phyloP scores from a whole-genome alignment of 2,113 vertebrate genomes.

The Zosterops hypoxanthus region DNA sequence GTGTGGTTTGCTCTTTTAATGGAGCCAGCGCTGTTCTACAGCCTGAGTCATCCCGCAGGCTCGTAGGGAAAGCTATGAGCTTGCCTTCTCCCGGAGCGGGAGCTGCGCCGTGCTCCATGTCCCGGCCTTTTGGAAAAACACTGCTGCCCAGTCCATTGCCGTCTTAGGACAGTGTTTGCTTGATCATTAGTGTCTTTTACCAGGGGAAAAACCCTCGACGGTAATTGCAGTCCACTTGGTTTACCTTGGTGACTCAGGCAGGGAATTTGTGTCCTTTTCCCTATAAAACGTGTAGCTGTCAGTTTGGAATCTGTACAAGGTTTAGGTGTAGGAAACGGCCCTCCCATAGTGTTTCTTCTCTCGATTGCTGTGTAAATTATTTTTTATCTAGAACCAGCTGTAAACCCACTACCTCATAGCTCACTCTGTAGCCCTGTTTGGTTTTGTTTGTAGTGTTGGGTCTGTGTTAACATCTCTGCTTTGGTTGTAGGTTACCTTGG shows the following conservation, averaged over 20 bases:
- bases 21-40: background rate
- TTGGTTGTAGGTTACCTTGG: constrained; percentile 2
- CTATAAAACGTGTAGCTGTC: background rate
- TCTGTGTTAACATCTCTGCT: background rate
- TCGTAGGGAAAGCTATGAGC: background rate
- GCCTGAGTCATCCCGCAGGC: background rate
- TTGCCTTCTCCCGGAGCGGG: background rate
- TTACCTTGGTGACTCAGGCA: background rate
- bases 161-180: background rate
- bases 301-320: background rate
- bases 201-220: background rate
- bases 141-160: fast-evolving
- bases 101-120: fast-evolving
- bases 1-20: background rate
- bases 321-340: background rate
- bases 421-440: background rate
- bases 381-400: background rate
- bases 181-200: background rate
- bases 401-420: fast-evolving
- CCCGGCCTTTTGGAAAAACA: background rate
- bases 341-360: background rate
- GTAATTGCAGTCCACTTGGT: background rate
- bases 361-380: fast-evolving
- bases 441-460: fast-evolving
- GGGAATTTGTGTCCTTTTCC: background rate